Percentiles rank a stretch among this genome's conserved stretches.
Conservation (phyloP, 1,140 invertebrate species). For the Caenorhabditis tropicalis region DNA sequence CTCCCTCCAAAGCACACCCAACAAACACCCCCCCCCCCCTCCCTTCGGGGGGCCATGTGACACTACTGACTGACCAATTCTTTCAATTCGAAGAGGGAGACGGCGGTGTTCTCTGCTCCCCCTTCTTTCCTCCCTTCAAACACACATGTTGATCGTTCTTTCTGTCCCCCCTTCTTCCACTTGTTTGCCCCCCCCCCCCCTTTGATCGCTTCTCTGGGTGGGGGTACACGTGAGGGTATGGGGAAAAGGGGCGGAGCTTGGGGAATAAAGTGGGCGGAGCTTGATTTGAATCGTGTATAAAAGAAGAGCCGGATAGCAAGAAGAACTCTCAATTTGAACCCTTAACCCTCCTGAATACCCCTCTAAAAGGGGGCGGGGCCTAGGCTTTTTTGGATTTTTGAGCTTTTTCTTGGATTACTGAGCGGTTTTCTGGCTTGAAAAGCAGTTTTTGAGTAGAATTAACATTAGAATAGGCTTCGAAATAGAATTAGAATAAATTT, state of each 20-base stretch:
- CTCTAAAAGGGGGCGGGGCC: too few relatives aligned
- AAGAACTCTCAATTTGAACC: neutral
- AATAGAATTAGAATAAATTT: too few relatives aligned
- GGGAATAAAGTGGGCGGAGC: neutral
- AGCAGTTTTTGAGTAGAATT: too few relatives aligned
- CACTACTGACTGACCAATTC: too few relatives aligned
- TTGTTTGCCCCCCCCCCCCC: neutral
- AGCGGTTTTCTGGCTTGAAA: too few relatives aligned
- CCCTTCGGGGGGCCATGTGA: neutral
- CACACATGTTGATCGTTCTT: slow-evolving; percentile 18
- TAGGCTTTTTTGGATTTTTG: too few relatives aligned
- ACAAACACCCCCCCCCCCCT: neutral
- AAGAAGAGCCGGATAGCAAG: neutral
- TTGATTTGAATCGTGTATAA: neutral
- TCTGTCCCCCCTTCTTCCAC: neutral
- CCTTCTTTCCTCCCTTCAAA: neutral
- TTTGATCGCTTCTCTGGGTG: too few relatives aligned
- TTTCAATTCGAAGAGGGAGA: too few relatives aligned
- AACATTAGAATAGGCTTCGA: too few relatives aligned
- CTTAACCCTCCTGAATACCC: too few relatives aligned
- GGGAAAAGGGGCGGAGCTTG: neutral
- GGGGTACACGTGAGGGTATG: neutral
- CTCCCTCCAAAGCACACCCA: neutral
- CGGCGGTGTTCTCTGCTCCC: neutral
- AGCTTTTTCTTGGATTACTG: too few relatives aligned